A percentile compares a stretch with the other conserved stretches of the same genome.
Conservation (phyloP, 92 coral and sea anemone species). For the Epizoanthus illoricatus region DNA sequence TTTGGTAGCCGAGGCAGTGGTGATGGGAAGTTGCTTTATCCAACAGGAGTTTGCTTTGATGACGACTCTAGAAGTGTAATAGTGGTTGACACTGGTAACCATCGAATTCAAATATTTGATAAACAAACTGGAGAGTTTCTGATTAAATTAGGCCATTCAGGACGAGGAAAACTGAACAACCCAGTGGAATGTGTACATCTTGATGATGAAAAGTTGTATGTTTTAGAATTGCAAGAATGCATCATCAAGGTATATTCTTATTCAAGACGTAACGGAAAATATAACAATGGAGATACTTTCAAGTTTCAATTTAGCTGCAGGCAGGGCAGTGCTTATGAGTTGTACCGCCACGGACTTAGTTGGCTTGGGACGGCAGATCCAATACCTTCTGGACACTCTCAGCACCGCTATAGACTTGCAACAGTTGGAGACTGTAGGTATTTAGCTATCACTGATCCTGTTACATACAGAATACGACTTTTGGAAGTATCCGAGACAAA, state of each 20-base stretch:
- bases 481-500: not conserved
- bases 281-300: not conserved
- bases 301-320: not conserved
- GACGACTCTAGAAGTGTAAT: not conserved
- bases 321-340: not conserved
- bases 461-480: constrained; percentile 4
- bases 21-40: not conserved
- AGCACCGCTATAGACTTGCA: not conserved
- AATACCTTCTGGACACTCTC: not conserved
- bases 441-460: not conserved
- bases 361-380: not conserved
- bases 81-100: constrained; percentile 11
- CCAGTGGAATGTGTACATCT: constrained; percentile 5
- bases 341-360: not conserved
- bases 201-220: not conserved
- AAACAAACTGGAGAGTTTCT: not conserved
- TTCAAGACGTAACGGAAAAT: not conserved
- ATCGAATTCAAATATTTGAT: not conserved
- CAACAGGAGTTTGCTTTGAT: constrained; percentile 9
- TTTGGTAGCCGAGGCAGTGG: not conserved
- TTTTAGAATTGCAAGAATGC: not conserved
- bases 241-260: not conserved
- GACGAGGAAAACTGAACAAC: not conserved
- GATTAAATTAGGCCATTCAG: not conserved
- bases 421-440: not conserved